Conservation (phyloP, 2,113 vertebrate species). For the Vidua macroura region DNA sequence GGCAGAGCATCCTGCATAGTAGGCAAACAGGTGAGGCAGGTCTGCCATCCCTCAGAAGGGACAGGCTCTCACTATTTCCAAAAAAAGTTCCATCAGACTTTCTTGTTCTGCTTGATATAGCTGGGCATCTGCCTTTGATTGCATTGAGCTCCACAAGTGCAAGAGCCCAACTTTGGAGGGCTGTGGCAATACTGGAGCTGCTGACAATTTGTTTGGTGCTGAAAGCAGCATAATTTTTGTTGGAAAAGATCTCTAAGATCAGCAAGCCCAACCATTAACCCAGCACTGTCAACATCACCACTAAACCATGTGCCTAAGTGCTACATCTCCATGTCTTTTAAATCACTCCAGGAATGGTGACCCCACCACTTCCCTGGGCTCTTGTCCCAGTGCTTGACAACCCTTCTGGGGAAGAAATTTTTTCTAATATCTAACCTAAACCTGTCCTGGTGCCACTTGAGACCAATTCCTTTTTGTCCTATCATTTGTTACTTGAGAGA, state of each 20-base stretch:
- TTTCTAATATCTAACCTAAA: not conserved
- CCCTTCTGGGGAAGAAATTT: not conserved
- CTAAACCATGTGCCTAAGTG: not conserved
- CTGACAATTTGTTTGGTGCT: not conserved
- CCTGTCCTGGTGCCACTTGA: not conserved
- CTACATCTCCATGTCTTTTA: not conserved
- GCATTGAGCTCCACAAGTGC: not conserved
- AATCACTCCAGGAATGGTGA: not conserved
- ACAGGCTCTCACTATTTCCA: not conserved
- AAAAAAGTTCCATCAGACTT: accelerated
- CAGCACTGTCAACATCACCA: not conserved
- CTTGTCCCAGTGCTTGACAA: not conserved
- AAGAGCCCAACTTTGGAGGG: not conserved
- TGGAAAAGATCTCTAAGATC: not conserved
- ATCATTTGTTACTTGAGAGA: not conserved
- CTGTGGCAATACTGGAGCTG: not conserved
- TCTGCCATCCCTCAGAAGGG: not conserved
- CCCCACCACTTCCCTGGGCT: not conserved
- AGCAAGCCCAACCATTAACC: not conserved
- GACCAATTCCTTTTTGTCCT: not conserved
- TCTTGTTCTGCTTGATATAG: not conserved
- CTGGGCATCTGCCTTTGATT: not conserved
- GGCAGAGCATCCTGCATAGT: not conserved
- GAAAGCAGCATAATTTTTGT: not conserved
- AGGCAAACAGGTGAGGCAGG: not conserved